These are phyloP conservation scores for Spilarctia lutea DNA, from an alignment of 2,888 invertebrate species.

Conservation along the genomic window DNA sequence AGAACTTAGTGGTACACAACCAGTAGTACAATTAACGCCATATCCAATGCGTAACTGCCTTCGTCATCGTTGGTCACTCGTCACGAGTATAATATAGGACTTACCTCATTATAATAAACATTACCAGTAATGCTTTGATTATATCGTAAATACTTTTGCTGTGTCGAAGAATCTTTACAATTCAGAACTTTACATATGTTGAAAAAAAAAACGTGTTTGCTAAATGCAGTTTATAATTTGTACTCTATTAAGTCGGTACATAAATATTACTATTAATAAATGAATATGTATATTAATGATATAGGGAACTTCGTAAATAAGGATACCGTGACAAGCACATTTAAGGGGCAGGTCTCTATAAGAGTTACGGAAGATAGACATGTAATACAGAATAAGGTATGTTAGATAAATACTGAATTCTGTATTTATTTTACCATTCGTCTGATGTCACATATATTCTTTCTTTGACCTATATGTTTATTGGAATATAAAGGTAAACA, in stretches of 20 bases:
- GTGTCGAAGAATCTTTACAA: neutral
- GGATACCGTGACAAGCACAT: neutral
- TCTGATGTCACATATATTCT: neutral
- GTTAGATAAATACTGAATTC: neutral
- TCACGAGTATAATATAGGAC: constrained; percentile 13
- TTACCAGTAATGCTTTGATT: constrained; percentile 1
- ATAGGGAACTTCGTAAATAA: neutral
- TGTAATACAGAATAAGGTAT: too few species aligned
- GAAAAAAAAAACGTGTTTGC: too few species aligned
- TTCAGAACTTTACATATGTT: neutral
- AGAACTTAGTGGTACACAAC: constrained; percentile 63
- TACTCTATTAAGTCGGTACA: too few species aligned
- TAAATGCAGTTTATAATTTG: neutral
- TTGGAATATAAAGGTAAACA: neutral
- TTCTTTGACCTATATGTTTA: neutral
- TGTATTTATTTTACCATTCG: neutral
- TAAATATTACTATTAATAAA: too few species aligned
- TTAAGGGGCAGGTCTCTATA: neutral
- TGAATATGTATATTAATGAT: neutral
- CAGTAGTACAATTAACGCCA: constrained; percentile 80
- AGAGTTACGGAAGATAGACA: too few species aligned
- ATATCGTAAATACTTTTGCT: constrained; percentile 16
- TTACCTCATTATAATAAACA: constrained; percentile 15
- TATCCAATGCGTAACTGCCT: constrained; percentile 76
- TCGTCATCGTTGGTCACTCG: constrained; percentile 24